Conservation (phyloP, 2,113 vertebrate species). For the Motacilla alba region DNA sequence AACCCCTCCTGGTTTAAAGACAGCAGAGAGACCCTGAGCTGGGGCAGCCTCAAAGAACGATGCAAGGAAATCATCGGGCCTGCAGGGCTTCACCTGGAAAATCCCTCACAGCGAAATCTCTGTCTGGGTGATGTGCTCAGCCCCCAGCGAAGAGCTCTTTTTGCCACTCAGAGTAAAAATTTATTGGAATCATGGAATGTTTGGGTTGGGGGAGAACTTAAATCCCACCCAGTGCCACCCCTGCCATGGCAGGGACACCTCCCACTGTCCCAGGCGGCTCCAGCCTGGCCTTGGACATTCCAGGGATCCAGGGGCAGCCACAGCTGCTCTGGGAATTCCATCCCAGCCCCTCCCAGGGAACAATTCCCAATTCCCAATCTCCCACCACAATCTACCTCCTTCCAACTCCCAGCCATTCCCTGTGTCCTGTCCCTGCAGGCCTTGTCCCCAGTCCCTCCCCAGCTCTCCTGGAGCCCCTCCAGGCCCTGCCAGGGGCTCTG, state of each 20-base stretch:
- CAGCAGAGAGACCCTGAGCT: background rate
- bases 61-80: background rate
- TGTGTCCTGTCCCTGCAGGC: background rate
- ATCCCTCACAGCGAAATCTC: background rate
- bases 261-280: too few species aligned
- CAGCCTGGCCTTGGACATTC: too few species aligned
- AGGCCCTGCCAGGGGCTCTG: background rate
- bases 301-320: too few species aligned
- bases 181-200: accelerated
- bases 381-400: background rate
- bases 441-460: background rate
- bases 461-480: background rate
- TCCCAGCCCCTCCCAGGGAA: too few species aligned
- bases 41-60: background rate
- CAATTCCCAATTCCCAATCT: too few species aligned
- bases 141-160: background rate
- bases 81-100: background rate
- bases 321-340: too few species aligned
- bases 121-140: background rate
- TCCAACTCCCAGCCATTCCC: background rate
- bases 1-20: accelerated
- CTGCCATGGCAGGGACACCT: background rate
- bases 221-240: accelerated
- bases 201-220: background rate
- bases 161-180: background rate